Base-by-base conservation (phyloP, 2,113 vertebrate genomes). In the Nibea coibor region DNA sequence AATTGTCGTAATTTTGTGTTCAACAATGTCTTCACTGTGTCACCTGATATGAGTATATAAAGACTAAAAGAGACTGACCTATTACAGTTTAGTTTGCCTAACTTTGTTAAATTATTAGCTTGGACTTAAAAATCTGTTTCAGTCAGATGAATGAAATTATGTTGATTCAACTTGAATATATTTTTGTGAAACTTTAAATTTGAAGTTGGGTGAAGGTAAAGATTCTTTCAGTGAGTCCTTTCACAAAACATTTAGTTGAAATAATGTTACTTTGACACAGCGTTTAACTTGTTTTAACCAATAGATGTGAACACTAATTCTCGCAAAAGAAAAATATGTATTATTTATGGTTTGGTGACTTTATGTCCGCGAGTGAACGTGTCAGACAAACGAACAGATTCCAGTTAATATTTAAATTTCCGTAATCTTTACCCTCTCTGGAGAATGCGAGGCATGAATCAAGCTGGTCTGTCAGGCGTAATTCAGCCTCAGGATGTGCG, bases 361-460 rank as follows among this genome's bases (percentile, higher is more conserved):
- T 72, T 64, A 6, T 48, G 24, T 48, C 24, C 3, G 0, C 3
- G 26, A 81, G 22, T 47, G 31, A 57, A 71, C 48, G n/a, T 69
- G 58, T 78, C 61, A 65, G 75, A 73, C 58, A 22, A 72, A 35
- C 20, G 35, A 39, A 74, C 28, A 74, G 64, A 76, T 66, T 72
- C 58, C 31, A 72, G 50, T 16, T 48, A 58, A 66, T 84, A 61
- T 59, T 24, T 70, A 67, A 50, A 75, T 16, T 2, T 50, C 8
- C 7, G 17, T 68, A 76, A 82, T 83, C 73, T 81, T 81, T 78
- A 70, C 28, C 47, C 28, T 59, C 15, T 48, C 48, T 61, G 35
- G 57, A 66, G 71, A 77, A 62, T 45, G 28, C 67, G 64, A 83
- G 73, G 28, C 72, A 89, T 94, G 80, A 93, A 85, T 94, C 91